Conservation (phyloP, 2,113 vertebrate genomes). For the Argyrosomus japonicus region DNA sequence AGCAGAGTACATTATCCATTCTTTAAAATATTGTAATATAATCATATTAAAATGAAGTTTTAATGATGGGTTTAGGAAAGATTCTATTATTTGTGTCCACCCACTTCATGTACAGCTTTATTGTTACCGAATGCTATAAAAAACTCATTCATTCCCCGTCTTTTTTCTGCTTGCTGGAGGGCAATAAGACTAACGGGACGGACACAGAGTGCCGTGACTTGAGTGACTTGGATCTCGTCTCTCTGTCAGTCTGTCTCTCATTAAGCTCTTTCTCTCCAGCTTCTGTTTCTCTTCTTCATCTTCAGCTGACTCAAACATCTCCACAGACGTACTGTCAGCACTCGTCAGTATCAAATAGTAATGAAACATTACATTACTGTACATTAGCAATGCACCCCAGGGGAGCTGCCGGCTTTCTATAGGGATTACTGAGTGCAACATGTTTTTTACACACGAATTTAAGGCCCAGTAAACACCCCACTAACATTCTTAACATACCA, state of each 20-base stretch:
- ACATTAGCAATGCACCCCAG: slow-evolving; percentile 54
- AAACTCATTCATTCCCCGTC: not conserved
- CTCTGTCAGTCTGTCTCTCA: slow-evolving; percentile 43
- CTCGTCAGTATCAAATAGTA: slow-evolving; percentile 72
- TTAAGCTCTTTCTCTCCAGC: slow-evolving; percentile 32
- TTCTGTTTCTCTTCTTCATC: slow-evolving; percentile 42
- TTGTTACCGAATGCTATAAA: not conserved
- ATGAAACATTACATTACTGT: slow-evolving; percentile 66
- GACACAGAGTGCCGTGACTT: slow-evolving; percentile 44
- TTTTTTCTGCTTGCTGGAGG: slow-evolving; percentile 11
- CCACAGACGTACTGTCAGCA: slow-evolving; percentile 66
- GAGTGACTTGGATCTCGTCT: slow-evolving; percentile 42
- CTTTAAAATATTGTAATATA: not conserved
- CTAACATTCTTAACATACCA: not conserved
- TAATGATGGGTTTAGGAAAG: not conserved
- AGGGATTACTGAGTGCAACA: not conserved
- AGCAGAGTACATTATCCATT: not conserved
- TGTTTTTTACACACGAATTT: slow-evolving; percentile 1
- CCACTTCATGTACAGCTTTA: not conserved
- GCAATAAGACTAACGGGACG: slow-evolving; percentile 33
- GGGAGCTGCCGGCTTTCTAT: slow-evolving; percentile 39
- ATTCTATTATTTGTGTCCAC: not conserved
- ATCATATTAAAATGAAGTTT: not conserved
- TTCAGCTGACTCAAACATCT: slow-evolving; percentile 67
- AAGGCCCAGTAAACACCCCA: not conserved